Evolutionary conservation across 2,797 vertebrate species (phyloP).

Genomic region (Poecilia velifera): DNA sequence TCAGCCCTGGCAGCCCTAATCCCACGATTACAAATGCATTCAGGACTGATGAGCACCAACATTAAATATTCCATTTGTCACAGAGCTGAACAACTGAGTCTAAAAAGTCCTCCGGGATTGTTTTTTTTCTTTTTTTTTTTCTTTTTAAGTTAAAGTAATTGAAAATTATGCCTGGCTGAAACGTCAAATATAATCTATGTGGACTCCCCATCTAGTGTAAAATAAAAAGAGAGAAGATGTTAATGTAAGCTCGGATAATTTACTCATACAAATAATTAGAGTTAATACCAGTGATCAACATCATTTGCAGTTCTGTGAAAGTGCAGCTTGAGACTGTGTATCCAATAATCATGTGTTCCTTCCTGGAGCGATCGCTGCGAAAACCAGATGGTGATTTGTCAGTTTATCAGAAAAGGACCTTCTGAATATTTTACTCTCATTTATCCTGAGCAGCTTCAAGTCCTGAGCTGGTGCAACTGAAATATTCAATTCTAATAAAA

Average conservation of each 20-base stretch:
- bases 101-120: constrained; percentile 8
- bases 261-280: constrained; percentile 21
- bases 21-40: constrained; percentile 23
- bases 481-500: not conserved
- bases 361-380: not conserved
- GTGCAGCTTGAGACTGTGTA: not conserved
- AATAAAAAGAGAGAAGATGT: not conserved
- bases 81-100: constrained; percentile 11
- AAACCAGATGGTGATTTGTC: constrained; percentile 28
- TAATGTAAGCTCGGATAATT: constrained; percentile 19
- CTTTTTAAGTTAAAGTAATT: constrained; percentile 17
- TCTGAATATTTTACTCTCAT: not conserved
- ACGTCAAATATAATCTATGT: constrained; percentile 16
- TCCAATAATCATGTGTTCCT: constrained; percentile 15
- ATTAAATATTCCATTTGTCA: constrained; percentile 32
- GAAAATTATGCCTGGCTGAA: constrained; percentile 22
- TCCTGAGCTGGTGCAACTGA: not conserved
- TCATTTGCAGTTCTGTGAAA: constrained; percentile 8
- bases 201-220: constrained; percentile 28
- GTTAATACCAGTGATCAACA: constrained; percentile 21
- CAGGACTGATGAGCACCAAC: constrained; percentile 30
- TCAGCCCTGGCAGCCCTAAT: constrained; percentile 2
- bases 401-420: constrained; percentile 7
- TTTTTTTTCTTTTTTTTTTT: constrained; percentile 2
- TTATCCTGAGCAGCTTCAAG: not conserved